Evolutionary conservation across 2,888 invertebrate species (phyloP).

Genomic region (Hirudinaria manillensis): DNA sequence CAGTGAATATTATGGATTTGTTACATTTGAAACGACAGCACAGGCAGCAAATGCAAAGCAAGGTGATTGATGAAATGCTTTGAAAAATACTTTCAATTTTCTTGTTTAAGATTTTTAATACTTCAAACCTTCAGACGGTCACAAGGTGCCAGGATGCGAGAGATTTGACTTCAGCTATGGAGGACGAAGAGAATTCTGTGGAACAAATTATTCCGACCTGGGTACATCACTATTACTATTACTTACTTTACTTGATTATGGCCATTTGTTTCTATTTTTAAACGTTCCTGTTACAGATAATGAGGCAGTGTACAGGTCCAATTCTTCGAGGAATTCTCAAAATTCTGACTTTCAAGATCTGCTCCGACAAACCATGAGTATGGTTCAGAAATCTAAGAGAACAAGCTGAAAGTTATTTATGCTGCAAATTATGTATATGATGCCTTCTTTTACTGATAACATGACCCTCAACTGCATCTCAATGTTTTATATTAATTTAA

Average conservation of each 20-base stretch:
- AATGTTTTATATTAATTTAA: no score
- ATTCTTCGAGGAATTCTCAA: neutral
- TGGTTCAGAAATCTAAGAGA: conserved; percentile 5
- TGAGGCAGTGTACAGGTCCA: neutral
- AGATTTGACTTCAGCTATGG: conserved; percentile 19
- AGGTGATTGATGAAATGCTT: neutral
- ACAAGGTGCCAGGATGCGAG: conserved; percentile 16
- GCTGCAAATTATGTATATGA: no score
- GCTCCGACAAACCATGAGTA: conserved; percentile 9
- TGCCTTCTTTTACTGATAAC: no score
- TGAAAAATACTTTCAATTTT: no score
- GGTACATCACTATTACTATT: neutral
- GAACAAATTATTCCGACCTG: conserved; percentile 12
- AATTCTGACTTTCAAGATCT: conserved; percentile 6
- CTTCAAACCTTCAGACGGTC: conserved; percentile 2
- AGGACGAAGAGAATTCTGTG: conserved; percentile 25
- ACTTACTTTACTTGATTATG: no score
- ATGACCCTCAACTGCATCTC: no score
- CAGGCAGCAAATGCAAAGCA: conserved; percentile 19
- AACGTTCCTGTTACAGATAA: neutral
- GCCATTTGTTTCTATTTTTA: no score
- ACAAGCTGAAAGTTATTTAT: conserved; percentile 4
- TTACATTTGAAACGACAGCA: conserved; percentile 21
- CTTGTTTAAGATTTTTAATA: no score
- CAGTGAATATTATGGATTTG: conserved; percentile 26